A percentile compares a stretch with the other conserved stretches of the same genome.
Evolutionary conservation across 2,113 vertebrate genomes (phyloP).

Genomic region (Sterna hirundo): DNA sequence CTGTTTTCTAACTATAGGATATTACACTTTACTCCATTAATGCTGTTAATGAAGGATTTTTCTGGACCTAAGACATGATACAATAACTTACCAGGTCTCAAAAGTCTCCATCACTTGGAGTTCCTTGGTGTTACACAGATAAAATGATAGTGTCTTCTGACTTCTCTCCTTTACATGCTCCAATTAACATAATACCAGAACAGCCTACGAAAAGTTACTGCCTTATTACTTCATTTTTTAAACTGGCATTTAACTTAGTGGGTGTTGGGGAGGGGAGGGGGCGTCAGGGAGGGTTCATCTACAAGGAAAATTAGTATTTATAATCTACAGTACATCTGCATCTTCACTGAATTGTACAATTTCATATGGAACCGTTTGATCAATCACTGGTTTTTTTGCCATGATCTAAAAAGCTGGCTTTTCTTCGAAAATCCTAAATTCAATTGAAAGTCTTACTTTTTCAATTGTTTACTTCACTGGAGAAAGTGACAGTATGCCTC

Average conservation of each 20-base stretch:
- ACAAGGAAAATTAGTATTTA: not conserved
- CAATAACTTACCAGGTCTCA: not conserved
- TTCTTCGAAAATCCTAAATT: not conserved
- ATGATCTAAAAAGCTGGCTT: not conserved
- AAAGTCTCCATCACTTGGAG: not conserved
- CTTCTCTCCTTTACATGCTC: not conserved
- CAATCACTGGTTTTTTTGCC: not conserved
- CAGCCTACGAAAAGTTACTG: not conserved
- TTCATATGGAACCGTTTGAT: not conserved
- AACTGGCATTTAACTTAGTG: not conserved
- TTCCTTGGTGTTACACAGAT: not conserved
- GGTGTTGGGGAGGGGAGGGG: rapidly evolving
- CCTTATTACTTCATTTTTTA: not conserved
- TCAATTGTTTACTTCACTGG: not conserved
- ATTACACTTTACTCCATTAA: not conserved
- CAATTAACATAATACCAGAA: not conserved
- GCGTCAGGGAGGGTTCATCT: not conserved
- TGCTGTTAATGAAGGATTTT: not conserved
- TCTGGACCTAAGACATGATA: not conserved
- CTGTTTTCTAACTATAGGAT: not conserved
- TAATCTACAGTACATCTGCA: not conserved
- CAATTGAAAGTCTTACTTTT: not conserved
- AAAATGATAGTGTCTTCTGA: not conserved
- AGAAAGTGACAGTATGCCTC: not conserved
- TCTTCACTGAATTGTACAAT: not conserved